phyloP scores from a whole-genome alignment of 2,888 invertebrate genomes.

The Thelaira solivaga region DNA sequence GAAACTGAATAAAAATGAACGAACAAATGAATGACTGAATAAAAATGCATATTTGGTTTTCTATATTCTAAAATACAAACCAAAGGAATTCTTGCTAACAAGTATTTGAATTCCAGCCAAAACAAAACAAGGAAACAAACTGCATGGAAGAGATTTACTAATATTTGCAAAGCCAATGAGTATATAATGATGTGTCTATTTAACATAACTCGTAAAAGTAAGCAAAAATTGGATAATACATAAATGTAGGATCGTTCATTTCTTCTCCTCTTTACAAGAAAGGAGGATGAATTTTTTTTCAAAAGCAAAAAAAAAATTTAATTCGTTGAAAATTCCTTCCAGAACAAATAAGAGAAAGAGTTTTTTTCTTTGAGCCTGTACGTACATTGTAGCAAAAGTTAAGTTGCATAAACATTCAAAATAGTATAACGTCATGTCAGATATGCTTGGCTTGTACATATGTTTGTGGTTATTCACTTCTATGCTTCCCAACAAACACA shows the following conservation, averaged over 20 bases:
- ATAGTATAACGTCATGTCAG: background rate
- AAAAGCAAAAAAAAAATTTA: no score
- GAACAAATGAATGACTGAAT: slow-evolving; percentile 2
- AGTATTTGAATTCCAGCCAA: slow-evolving; percentile 55
- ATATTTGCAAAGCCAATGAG: slow-evolving; percentile 8
- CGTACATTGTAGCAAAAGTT: slow-evolving; percentile 3
- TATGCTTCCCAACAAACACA: no score
- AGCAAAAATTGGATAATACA: background rate
- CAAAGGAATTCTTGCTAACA: slow-evolving; percentile 35
- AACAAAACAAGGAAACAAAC: slow-evolving; percentile 23
- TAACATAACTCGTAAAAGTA: slow-evolving; percentile 11
- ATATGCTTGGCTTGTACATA: no score
- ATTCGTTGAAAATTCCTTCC: slow-evolving; percentile 27
- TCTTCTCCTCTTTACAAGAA: background rate
- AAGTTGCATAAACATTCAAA: background rate
- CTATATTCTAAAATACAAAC: background rate
- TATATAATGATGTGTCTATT: slow-evolving; percentile 8
- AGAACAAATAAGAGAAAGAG: slow-evolving; percentile 8
- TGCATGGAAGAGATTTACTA: no score
- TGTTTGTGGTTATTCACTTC: no score
- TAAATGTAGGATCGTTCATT: no score
- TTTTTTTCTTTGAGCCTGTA: background rate
- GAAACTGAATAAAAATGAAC: background rate
- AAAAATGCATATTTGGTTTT: slow-evolving; percentile 36
- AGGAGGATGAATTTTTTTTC: background rate